These are phyloP conservation scores for Acrossocheilus fasciatus DNA, from an alignment of 2,797 vertebrate species.

Conservation along the genomic window DNA sequence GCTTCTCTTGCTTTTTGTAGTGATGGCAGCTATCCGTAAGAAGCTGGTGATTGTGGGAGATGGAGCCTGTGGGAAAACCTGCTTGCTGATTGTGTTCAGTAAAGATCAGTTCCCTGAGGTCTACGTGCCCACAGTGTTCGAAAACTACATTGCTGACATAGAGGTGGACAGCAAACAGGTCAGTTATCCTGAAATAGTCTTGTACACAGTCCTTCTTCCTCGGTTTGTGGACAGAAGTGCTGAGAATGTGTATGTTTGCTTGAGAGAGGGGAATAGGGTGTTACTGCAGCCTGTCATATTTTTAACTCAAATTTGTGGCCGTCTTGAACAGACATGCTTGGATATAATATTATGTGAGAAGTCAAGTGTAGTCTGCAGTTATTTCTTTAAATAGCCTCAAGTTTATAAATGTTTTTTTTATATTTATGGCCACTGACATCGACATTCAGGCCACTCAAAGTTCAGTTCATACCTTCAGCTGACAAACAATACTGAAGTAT, in stretches of 20 bases:
- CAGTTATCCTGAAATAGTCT: slow-evolving; percentile 3
- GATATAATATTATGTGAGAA: not conserved
- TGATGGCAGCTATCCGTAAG: slow-evolving; percentile 96
- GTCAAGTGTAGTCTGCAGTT: slow-evolving; percentile 1
- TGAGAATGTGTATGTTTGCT: not conserved
- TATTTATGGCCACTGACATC: slow-evolving; percentile 29
- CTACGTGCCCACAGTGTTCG: slow-evolving; percentile 96
- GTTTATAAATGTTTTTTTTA: slow-evolving; percentile 21
- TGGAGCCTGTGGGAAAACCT: slow-evolving; percentile 95
- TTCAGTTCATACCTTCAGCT: slow-evolving; percentile 10
- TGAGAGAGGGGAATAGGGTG: not conserved
- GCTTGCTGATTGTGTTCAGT: slow-evolving; percentile 97
- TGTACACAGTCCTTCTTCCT: not conserved
- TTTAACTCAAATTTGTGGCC: not conserved
- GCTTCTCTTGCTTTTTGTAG: slow-evolving; percentile 60
- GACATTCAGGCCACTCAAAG: slow-evolving; percentile 24
- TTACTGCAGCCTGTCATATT: not conserved
- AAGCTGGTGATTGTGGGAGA: slow-evolving; percentile 98
- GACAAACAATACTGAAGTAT: slow-evolving; percentile 12
- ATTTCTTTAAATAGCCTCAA: not conserved
- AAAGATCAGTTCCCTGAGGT: slow-evolving; percentile 98
- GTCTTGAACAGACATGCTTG: not conserved
- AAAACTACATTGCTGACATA: slow-evolving; percentile 99
- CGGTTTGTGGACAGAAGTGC: not conserved
- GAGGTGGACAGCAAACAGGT: slow-evolving; percentile 98